A percentile compares a stretch with the other conserved stretches of the same genome.
Evolutionary conservation across 2,888 invertebrate genomes (phyloP).

Genomic region (Xiphydria camelus): DNA sequence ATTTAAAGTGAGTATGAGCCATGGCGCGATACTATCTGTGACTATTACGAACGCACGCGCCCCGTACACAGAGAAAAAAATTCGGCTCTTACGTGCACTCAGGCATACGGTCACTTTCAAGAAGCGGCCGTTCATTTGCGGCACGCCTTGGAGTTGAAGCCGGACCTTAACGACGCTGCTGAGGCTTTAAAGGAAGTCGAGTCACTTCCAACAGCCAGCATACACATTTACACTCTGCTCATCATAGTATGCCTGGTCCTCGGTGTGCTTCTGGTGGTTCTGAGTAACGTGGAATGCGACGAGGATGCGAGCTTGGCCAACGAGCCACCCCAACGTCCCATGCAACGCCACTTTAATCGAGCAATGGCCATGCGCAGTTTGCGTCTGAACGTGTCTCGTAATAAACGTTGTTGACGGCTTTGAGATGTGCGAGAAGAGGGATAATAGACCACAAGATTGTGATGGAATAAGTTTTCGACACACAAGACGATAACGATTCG

Average conservation of each 20-base stretch:
- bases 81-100: not conserved
- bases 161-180: constrained; percentile 82
- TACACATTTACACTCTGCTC: constrained; percentile 83
- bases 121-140: constrained; percentile 83
- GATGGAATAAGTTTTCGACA: constrained; percentile 25
- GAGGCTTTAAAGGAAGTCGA: constrained; percentile 82
- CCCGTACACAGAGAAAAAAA: not conserved
- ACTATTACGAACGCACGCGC: too few relatives aligned
- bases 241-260: constrained; percentile 86
- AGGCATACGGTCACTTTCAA: constrained; percentile 85
- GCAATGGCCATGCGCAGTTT: constrained; percentile 88
- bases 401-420: constrained; percentile 55
- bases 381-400: constrained; percentile 57
- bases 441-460: constrained; percentile 24
- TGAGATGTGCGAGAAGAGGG: too few relatives aligned
- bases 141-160: constrained; percentile 81
- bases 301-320: constrained; percentile 45
- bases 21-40: too few relatives aligned
- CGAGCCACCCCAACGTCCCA: constrained; percentile 55
- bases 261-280: constrained; percentile 80
- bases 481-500: constrained; percentile 18
- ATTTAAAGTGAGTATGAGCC: constrained; percentile 64
- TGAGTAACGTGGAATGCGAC: constrained; percentile 65
- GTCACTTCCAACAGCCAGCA: constrained; percentile 75
- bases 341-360: constrained; percentile 83